Conservation (phyloP, 2,797 vertebrate genomes). For the Channallabes apus region DNA sequence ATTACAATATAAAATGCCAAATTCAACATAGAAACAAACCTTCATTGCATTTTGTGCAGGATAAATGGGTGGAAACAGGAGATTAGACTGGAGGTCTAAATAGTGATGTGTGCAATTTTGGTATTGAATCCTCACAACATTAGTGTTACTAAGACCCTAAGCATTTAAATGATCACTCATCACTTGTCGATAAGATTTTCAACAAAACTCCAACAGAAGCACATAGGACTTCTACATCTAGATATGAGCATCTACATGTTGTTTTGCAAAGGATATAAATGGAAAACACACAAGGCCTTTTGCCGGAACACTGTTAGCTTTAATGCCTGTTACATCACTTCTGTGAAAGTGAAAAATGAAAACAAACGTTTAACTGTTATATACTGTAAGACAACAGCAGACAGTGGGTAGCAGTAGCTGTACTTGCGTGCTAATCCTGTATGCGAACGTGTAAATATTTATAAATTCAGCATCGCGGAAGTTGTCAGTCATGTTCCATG, state of each 20-base stretch:
- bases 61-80: not conserved
- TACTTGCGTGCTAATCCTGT: not conserved
- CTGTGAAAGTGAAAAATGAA: not conserved
- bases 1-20: not conserved
- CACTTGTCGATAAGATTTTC: not conserved
- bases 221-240: not conserved
- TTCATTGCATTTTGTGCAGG: not conserved
- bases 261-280: not conserved
- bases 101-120: not conserved
- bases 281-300: not conserved
- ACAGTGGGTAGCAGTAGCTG: not conserved
- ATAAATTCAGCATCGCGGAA: not conserved
- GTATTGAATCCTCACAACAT: not conserved
- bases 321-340: not conserved
- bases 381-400: not conserved
- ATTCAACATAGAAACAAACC: not conserved
- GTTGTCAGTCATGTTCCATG: not conserved
- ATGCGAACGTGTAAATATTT: not conserved
- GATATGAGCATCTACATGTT: not conserved
- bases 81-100: not conserved
- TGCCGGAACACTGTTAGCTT: not conserved
- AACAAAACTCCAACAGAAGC: not conserved
- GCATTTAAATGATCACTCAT: not conserved
- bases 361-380: not conserved
- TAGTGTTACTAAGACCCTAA: not conserved